Base-by-base conservation (phyloP, 2,888 invertebrate species). In the Koerneria pararmatus region DNA sequence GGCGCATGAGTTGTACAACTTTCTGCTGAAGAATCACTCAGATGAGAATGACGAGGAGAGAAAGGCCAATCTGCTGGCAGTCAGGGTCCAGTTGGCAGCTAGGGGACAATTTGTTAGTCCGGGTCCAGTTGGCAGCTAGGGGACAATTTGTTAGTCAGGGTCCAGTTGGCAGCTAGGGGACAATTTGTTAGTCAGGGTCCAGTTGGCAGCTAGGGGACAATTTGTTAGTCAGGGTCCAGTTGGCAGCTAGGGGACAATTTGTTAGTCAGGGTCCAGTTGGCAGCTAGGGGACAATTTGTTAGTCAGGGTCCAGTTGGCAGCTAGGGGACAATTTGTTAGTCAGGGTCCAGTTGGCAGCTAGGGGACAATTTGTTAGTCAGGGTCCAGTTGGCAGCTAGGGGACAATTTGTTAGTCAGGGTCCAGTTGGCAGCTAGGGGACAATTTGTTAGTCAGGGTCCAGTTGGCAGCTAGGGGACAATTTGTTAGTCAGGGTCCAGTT, bases 1-100 rank as follows among this genome's bases (percentile, higher is more conserved):
- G 46, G 80, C 82, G 4, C 69, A 69, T 48, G 77, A 82, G 22
- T 63, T 80, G 56, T 77, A 66, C 64, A 67, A 58, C 5, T 54
- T 69, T 31, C 61, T 78, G 15, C 54, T 78, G 35, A 74, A 74
- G 63, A 74, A 76, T 56, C 70, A 72, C 34, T 68, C 89, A 65
- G 94, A 97, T 86, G 95, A 95, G 64, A 95, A 92, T 87, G 94
- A 95, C 84, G 91, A 93, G 83, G 95, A 97, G 85, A 88, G 97
- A 70, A 90, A 91, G 83, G 91, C 95, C 0, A 98, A 98, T 86
- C 88, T 95, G 83, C 89, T 91, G 59, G 97, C 97, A 1, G 93
- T 92, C 59, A 88, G 91, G 62, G 92, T 92, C 1, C 91, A 92
- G 80, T 86, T 94, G 58, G 88, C 82, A 49, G 68, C 73, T 5